Conservation (phyloP, 2,797 vertebrate genomes). For the Poecilia wingei region DNA sequence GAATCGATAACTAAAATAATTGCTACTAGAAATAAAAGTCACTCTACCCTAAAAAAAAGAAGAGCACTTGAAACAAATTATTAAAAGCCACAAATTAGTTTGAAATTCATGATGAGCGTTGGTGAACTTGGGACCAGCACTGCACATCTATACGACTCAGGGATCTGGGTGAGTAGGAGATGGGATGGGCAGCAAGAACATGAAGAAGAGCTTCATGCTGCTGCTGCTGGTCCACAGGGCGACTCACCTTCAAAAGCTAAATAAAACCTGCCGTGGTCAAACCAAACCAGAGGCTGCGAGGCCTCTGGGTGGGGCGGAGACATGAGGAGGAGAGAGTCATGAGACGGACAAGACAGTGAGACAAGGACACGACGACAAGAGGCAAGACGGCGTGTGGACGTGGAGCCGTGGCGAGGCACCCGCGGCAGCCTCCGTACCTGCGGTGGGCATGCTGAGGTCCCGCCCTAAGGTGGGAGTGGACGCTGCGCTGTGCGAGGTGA, state of each 20-base stretch:
- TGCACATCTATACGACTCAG: constrained; percentile 3
- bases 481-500: constrained; percentile 94
- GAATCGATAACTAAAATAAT: too few species aligned
- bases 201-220: constrained; percentile 47
- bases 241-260: constrained; percentile 99
- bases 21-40: too few species aligned
- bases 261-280: constrained; percentile 99
- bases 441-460: constrained; percentile 75
- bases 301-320: constrained; percentile 90
- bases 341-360: constrained; percentile 86
- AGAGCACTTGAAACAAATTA: neutral
- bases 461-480: constrained; percentile 96
- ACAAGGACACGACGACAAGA: constrained; percentile 72
- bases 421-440: constrained; percentile 69
- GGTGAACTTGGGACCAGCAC: neutral
- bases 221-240: constrained; percentile 38
- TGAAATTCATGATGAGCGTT: neutral
- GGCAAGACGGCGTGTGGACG: constrained; percentile 66
- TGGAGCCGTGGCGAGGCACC: constrained; percentile 14
- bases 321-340: constrained; percentile 83
- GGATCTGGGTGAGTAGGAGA: constrained; percentile 25
- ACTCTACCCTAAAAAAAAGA: neutral
- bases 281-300: constrained; percentile 97
- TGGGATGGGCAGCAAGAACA: constrained; percentile 30
- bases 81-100: neutral